These are phyloP conservation scores for Ceyx cyanopectus DNA, from an alignment of 2,113 vertebrate genomes.

Conservation along the genomic window DNA sequence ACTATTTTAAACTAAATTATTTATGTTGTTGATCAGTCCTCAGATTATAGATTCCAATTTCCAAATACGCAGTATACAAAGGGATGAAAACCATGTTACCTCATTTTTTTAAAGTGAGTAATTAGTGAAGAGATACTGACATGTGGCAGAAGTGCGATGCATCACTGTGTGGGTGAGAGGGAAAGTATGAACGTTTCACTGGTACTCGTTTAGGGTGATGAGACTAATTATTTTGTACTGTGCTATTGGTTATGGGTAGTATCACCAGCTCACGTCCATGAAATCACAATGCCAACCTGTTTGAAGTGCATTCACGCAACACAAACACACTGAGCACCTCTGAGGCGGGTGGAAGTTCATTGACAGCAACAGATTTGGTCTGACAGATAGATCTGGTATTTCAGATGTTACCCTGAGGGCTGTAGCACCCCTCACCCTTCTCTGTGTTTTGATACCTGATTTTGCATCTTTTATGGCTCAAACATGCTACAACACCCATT, in stretches of 20 bases:
- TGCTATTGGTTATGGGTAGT: slow-evolving; percentile 8
- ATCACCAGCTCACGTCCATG: slow-evolving; percentile 46
- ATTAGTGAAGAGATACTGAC: slow-evolving; percentile 42
- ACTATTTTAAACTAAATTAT: background rate
- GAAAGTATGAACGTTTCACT: slow-evolving; percentile 41
- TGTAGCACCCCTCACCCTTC: background rate
- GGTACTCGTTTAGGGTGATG: slow-evolving; percentile 43
- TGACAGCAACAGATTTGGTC: slow-evolving; percentile 42
- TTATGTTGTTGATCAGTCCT: background rate
- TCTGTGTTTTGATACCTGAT: slow-evolving; percentile 53
- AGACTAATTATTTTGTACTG: slow-evolving; percentile 60
- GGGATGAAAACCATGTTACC: background rate
- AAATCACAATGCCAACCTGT: slow-evolving; percentile 41
- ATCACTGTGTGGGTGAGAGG: slow-evolving; percentile 54
- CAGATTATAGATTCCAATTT: background rate
- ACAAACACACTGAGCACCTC: background rate
- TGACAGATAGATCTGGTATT: slow-evolving; percentile 13
- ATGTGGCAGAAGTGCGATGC: slow-evolving; percentile 57
- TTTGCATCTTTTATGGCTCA: slow-evolving; percentile 51
- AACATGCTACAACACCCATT: background rate
- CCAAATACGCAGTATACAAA: background rate
- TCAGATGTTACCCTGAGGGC: background rate
- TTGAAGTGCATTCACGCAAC: background rate
- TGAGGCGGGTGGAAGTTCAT: background rate
- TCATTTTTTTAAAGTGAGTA: background rate